Evolutionary conservation across 2,888 invertebrate genomes (phyloP).

Genomic region (Protula sp.): DNA sequence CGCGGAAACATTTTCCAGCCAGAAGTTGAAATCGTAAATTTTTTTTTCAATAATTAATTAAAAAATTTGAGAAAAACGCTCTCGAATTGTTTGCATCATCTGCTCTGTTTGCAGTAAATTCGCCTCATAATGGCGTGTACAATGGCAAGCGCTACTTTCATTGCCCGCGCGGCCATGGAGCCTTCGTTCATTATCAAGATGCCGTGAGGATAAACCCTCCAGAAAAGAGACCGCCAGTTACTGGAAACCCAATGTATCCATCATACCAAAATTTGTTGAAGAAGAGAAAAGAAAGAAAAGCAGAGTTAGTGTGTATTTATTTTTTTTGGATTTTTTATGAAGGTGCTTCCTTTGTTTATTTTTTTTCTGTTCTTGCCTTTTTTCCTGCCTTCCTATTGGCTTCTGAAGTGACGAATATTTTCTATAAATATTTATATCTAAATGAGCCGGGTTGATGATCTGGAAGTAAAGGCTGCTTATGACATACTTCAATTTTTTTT

Average conservation of each 20-base stretch:
- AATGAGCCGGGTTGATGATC: too few relatives aligned
- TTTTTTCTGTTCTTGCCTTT: not conserved
- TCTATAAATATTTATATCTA: too few relatives aligned
- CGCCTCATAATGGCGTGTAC: conserved; percentile 41
- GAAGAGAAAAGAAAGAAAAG: conserved; percentile 17
- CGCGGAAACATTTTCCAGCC: too few relatives aligned
- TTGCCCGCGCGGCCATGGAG: conserved; percentile 46
- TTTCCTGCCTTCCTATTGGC: too few relatives aligned
- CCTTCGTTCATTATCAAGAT: conserved; percentile 38
- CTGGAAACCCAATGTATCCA: conserved; percentile 45
- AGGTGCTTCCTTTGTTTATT: not conserved
- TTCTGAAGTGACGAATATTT: too few relatives aligned
- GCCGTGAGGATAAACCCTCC: conserved; percentile 30
- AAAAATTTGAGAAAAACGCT: too few relatives aligned
- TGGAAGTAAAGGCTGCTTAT: not conserved
- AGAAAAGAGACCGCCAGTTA: conserved; percentile 31
- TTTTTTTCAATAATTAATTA: too few relatives aligned
- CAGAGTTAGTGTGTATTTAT: not conserved
- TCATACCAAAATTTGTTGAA: conserved; percentile 41
- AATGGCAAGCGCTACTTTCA: conserved; percentile 47
- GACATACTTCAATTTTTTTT: not conserved
- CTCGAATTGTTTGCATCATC: too few relatives aligned
- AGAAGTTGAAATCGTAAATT: too few relatives aligned
- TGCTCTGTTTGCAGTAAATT: too few relatives aligned
- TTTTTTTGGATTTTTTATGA: not conserved